Evolutionary conservation across 1,140 invertebrate genomes (phyloP).

Genomic region (Drosophila ogumai): DNA sequence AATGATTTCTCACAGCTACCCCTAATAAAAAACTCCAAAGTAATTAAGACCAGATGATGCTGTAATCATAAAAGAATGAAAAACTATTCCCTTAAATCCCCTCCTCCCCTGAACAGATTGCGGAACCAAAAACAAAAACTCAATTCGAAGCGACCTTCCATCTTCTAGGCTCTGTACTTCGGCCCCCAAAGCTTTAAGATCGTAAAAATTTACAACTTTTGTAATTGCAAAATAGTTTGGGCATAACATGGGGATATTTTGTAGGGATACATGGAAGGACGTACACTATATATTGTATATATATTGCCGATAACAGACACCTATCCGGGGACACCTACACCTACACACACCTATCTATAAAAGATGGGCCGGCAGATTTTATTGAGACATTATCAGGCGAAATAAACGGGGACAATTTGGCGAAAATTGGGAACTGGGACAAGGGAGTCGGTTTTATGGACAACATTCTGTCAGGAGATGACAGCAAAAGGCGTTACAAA

Average conservation of each 20-base stretch:
- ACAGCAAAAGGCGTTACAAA: conserved; percentile 65
- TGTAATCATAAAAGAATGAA: conserved; percentile 54
- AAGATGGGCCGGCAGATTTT: conserved; percentile 69
- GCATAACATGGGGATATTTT: conserved; percentile 17
- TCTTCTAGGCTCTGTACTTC: not conserved
- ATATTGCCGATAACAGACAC: conserved; percentile 64
- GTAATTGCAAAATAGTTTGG: conserved; percentile 78
- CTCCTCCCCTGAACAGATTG: conserved; percentile 6
- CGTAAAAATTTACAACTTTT: conserved; percentile 74
- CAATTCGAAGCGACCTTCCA: conserved; percentile 6
- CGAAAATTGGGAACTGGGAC: conserved; percentile 45
- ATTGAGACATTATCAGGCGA: conserved; percentile 80
- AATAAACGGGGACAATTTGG: conserved; percentile 79
- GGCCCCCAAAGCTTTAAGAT: conserved; percentile 13
- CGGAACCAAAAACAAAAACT: conserved; percentile 5
- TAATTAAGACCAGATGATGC: conserved; percentile 61
- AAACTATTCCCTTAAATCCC: conserved; percentile 59
- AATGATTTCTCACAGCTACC: not conserved
- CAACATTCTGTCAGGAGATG: conserved; percentile 47
- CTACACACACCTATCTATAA: conserved; percentile 46
- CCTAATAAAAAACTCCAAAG: conserved; percentile 21
- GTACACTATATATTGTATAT: conserved; percentile 6
- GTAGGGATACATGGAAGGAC: conserved; percentile 7
- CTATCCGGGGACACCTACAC: conserved; percentile 21
- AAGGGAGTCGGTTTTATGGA: conserved; percentile 56